phyloP scores from a whole-genome alignment of 2,888 invertebrate genomes.

The Agonum fuliginosum region DNA sequence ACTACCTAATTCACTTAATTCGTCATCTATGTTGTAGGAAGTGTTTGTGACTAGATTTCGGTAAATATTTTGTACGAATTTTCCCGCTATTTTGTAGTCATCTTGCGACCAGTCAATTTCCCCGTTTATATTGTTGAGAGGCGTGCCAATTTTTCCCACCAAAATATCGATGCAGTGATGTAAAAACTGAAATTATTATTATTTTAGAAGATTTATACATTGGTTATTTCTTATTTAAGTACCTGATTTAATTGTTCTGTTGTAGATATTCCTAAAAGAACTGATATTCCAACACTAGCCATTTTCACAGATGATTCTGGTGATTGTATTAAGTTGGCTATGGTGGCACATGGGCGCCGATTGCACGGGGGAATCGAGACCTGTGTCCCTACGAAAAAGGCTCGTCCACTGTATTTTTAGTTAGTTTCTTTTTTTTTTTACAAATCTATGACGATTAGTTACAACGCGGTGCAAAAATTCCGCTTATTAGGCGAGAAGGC shows the following conservation, averaged over 20 bases:
- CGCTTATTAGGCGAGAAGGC: too few relatives aligned
- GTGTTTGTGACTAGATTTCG: constrained; percentile 64
- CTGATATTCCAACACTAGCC: constrained; percentile 40
- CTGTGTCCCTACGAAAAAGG: too few relatives aligned
- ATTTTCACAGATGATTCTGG: constrained; percentile 1
- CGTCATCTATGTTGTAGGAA: constrained; percentile 61
- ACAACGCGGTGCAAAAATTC: too few relatives aligned
- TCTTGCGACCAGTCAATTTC: constrained; percentile 70
- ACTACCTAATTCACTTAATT: constrained; percentile 62
- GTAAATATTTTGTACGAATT: constrained; percentile 68
- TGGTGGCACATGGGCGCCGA: background rate
- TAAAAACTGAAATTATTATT: constrained; percentile 68
- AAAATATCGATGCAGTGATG: constrained; percentile 70
- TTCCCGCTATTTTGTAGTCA: constrained; percentile 67
- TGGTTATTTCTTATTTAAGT: too few relatives aligned
- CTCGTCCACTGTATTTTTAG: too few relatives aligned
- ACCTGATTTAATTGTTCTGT: constrained; percentile 52
- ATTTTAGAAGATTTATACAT: constrained; percentile 46
- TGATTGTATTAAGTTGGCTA: background rate
- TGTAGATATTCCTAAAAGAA: constrained; percentile 47
- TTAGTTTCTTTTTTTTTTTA: too few relatives aligned
- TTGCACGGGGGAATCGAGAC: too few relatives aligned
- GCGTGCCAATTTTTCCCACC: constrained; percentile 65
- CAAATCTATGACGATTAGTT: too few relatives aligned
- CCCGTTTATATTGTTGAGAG: constrained; percentile 66